These are phyloP conservation scores for Corydoras sp. DNA, from an alignment of 2,113 vertebrate genomes.

Conservation along the genomic window DNA sequence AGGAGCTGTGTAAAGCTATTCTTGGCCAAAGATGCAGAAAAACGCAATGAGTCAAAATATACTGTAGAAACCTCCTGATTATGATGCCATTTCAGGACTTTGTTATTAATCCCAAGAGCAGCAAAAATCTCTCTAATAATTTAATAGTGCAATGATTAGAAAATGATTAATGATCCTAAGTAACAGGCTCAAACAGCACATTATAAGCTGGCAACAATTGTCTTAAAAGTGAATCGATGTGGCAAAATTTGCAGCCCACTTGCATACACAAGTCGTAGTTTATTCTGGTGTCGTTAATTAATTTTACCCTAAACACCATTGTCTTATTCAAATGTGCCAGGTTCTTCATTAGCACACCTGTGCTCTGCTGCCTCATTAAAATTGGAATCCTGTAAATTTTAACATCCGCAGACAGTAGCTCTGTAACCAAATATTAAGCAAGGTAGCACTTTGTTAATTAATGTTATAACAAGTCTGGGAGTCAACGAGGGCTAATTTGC, in stretches of 20 bases:
- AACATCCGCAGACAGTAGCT: conserved; percentile 61
- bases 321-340: conserved; percentile 64
- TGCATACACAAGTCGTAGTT: conserved; percentile 40
- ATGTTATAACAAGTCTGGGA: conserved; percentile 58
- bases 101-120: conserved; percentile 17
- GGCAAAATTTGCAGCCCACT: conserved; percentile 40
- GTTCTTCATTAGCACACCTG: conserved; percentile 70
- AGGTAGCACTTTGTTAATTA: conserved; percentile 77
- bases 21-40: conserved; percentile 8
- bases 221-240: conserved; percentile 36
- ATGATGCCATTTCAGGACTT: conserved; percentile 10
- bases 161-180: conserved; percentile 33
- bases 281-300: conserved; percentile 53
- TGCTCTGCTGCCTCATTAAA: conserved; percentile 66
- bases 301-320: conserved; percentile 50
- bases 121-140: conserved; percentile 20
- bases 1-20: conserved; percentile 18
- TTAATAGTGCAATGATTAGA: conserved; percentile 24
- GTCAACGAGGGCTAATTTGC: conserved; percentile 57
- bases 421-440: conserved; percentile 72
- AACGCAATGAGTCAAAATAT: conserved; percentile 12
- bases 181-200: conserved; percentile 34
- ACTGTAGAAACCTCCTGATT: conserved; percentile 9
- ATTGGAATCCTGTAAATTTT: conserved; percentile 67
- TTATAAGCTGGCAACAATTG: conserved; percentile 18